Evolutionary conservation across 2,888 invertebrate genomes (phyloP).

Genomic region (Tenthredo notha): DNA sequence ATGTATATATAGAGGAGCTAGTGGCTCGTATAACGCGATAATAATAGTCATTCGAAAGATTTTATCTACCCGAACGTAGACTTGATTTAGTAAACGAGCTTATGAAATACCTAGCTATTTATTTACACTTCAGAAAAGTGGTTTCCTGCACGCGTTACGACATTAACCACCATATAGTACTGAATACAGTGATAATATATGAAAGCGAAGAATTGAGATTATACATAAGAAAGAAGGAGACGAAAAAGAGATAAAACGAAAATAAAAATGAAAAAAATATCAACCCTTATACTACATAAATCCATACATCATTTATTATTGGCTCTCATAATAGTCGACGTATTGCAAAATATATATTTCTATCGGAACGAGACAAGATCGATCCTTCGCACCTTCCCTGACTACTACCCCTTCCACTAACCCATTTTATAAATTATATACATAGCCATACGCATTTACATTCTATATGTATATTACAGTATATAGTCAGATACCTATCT

Average conservation of each 20-base stretch:
- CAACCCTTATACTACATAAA: too few relatives aligned
- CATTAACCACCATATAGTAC: background rate
- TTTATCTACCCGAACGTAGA: slow-evolving; percentile 16
- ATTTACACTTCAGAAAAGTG: slow-evolving; percentile 12
- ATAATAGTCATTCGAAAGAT: slow-evolving; percentile 43
- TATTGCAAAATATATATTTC: slow-evolving; percentile 36
- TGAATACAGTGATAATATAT: background rate
- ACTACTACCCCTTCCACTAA: background rate
- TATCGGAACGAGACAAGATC: slow-evolving; percentile 21
- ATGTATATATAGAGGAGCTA: background rate
- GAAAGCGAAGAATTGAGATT: background rate
- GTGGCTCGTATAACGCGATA: slow-evolving; percentile 31
- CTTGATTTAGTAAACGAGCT: slow-evolving; percentile 43
- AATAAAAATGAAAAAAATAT: background rate
- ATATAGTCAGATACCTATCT: slow-evolving; percentile 8
- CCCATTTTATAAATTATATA: background rate
- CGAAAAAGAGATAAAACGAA: background rate
- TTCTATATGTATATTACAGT: background rate
- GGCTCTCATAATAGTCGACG: slow-evolving; percentile 37
- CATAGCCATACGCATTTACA: background rate
- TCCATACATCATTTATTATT: slow-evolving; percentile 37
- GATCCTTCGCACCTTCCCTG: slow-evolving; percentile 13
- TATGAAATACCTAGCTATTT: slow-evolving; percentile 31
- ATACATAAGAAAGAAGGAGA: too few relatives aligned
- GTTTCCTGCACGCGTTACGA: slow-evolving; percentile 5